Percentiles rank a stretch among this genome's conserved stretches.
phyloP scores from a whole-genome alignment of 2,113 vertebrate species.

The Centropristis striata region DNA sequence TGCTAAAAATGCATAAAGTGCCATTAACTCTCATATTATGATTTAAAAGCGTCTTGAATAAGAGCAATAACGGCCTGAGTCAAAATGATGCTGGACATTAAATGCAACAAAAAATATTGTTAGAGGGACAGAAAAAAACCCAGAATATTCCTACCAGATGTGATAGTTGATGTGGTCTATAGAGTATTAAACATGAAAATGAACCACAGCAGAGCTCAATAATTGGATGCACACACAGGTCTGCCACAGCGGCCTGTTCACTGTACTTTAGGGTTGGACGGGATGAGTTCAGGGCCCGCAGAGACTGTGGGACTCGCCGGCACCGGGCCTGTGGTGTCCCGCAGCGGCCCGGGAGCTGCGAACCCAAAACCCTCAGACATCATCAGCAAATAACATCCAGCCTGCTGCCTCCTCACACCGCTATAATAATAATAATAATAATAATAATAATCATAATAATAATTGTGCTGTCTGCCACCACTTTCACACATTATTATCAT shows the following conservation, averaged over 20 bases:
- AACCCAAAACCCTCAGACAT: conserved; percentile 29
- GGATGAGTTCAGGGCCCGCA: conserved; percentile 31
- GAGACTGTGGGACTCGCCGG: conserved; percentile 5
- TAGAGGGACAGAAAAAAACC: too few relatives aligned
- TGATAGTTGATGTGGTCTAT: not conserved
- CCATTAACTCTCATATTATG: too few relatives aligned
- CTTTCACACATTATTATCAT: too few relatives aligned
- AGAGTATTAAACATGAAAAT: conserved; percentile 21
- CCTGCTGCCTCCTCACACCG: not conserved
- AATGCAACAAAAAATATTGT: not conserved
- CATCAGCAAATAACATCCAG: not conserved
- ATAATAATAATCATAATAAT: not conserved
- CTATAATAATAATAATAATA: not conserved
- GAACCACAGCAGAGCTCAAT: conserved; percentile 25
- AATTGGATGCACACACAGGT: conserved; percentile 58
- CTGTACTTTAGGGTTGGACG: conserved; percentile 36
- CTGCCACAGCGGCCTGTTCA: conserved; percentile 18
- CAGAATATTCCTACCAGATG: not conserved
- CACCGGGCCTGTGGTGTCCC: conserved; percentile 60
- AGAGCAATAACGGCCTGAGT: not conserved
- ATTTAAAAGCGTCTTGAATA: too few relatives aligned
- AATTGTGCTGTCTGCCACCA: too few relatives aligned
- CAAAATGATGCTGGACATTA: not conserved
- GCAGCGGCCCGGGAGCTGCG: conserved; percentile 39
- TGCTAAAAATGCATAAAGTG: not conserved